These are phyloP conservation scores for Cyphomyrmex costatus DNA, from an alignment of 1,140 invertebrate species.

Conservation along the genomic window DNA sequence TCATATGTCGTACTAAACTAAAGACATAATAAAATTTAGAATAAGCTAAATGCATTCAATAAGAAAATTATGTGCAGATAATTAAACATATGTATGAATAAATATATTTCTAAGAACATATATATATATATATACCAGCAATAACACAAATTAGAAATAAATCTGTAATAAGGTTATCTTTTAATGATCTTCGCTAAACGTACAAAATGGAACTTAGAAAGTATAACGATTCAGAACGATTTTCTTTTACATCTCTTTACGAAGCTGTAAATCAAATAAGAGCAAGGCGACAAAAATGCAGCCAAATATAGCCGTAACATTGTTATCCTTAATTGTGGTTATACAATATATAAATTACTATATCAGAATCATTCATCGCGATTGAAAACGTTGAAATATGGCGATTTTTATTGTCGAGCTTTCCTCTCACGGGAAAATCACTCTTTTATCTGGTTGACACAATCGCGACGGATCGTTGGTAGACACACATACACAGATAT, in stretches of 20 bases:
- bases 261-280: constrained; percentile 39
- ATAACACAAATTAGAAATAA: constrained; percentile 37
- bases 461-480: constrained; percentile 53
- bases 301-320: constrained; percentile 35
- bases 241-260: not conserved
- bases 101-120: constrained; percentile 51
- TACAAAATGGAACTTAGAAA: not conserved
- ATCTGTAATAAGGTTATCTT: not conserved
- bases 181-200: not conserved
- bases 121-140: constrained; percentile 35
- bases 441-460: constrained; percentile 57
- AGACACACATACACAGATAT: not conserved
- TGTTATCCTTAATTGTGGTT: constrained; percentile 25
- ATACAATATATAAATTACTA: constrained; percentile 12
- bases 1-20: constrained; percentile 46
- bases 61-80: constrained; percentile 47
- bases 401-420: constrained; percentile 62
- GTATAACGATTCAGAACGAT: constrained; percentile 1
- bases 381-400: constrained; percentile 42
- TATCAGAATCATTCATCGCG: constrained; percentile 49
- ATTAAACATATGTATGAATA: constrained; percentile 33
- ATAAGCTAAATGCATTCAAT: constrained; percentile 60
- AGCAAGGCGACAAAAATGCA: constrained; percentile 45
- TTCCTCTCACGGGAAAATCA: constrained; percentile 37
- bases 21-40: constrained; percentile 54